phyloP scores from a whole-genome alignment of 2,888 invertebrate species.

The Nomada flava region DNA sequence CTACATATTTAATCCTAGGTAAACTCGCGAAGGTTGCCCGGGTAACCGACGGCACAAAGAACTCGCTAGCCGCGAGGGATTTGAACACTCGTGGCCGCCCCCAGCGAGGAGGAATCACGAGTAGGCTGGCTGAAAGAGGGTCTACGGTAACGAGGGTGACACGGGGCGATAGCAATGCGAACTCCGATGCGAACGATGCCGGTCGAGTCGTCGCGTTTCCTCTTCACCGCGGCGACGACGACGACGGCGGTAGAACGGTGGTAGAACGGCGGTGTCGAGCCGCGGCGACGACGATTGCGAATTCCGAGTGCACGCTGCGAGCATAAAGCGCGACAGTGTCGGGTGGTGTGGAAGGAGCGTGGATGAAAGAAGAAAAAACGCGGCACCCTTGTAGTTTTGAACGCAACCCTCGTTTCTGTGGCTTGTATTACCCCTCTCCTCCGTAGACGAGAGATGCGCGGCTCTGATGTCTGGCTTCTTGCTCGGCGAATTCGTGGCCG shows the following conservation, averaged over 20 bases:
- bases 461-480: constrained; percentile 74
- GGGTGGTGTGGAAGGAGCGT: background rate
- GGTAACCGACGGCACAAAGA: constrained; percentile 76
- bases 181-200: constrained; percentile 19
- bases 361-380: constrained; percentile 21
- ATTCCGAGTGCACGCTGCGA: constrained; percentile 32
- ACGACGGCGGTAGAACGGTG: background rate
- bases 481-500: background rate
- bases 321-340: constrained; percentile 16
- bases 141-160: constrained; percentile 50
- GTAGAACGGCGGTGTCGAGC: constrained; percentile 3
- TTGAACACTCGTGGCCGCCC: constrained; percentile 55
- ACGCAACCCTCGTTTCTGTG: constrained; percentile 47
- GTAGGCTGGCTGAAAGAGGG: constrained; percentile 62
- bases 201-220: constrained; percentile 2
- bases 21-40: constrained; percentile 76
- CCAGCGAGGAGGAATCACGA: constrained; percentile 62
- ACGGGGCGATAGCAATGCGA: constrained; percentile 42
- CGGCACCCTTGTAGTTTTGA: constrained; percentile 43
- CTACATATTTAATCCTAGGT: constrained; percentile 82
- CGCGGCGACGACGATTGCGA: constrained; percentile 38
- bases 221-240: background rate
- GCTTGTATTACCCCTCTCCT: constrained; percentile 32
- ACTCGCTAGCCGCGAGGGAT: constrained; percentile 69
- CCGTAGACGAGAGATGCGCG: constrained; percentile 73